A percentile compares a stretch with the other conserved stretches of the same genome.
phyloP scores from a whole-genome alignment of 2,797 vertebrate species.

The Xenops minutus region DNA sequence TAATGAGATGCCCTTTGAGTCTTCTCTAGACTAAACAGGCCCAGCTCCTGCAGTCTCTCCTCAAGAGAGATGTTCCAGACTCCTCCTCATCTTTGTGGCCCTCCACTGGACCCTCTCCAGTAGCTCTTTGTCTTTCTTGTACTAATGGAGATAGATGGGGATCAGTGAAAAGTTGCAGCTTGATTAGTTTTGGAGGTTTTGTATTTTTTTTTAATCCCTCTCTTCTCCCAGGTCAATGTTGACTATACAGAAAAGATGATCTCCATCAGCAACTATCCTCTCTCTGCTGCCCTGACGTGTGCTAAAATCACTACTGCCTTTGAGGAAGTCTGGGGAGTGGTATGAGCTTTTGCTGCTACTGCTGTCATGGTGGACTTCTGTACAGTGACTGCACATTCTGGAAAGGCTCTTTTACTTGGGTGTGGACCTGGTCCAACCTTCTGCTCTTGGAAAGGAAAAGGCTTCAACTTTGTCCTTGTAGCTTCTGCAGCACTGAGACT shows the following conservation, averaged over 20 bases:
- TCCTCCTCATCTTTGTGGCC: not conserved
- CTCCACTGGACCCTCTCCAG: not conserved
- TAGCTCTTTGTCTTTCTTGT: not conserved
- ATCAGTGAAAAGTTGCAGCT: not conserved
- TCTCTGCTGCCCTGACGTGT: constrained; percentile 94
- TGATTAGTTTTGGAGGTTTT: too few species aligned
- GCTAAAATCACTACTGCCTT: constrained; percentile 95
- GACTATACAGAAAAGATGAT: constrained; percentile 92
- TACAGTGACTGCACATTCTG: not conserved
- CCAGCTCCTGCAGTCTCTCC: not conserved
- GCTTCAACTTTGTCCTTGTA: not conserved
- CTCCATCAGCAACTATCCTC: constrained; percentile 96
- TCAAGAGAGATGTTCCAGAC: not conserved
- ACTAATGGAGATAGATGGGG: not conserved
- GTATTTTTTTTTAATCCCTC: too few species aligned
- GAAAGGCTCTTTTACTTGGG: not conserved
- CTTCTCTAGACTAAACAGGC: not conserved
- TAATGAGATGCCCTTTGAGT: not conserved
- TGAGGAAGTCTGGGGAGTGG: constrained; percentile 92
- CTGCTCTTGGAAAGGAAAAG: not conserved
- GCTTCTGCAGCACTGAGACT: not conserved
- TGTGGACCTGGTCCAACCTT: not conserved
- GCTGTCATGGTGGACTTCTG: not conserved
- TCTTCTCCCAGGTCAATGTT: constrained; percentile 81
- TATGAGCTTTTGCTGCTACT: constrained; percentile 67